Evolutionary conservation across 30 jellyfish, hydroid and myxozoan genomes (phyloP), one percentile per base, ranked within the genome.

Genomic region (Cassiopea xamachana): DNA sequence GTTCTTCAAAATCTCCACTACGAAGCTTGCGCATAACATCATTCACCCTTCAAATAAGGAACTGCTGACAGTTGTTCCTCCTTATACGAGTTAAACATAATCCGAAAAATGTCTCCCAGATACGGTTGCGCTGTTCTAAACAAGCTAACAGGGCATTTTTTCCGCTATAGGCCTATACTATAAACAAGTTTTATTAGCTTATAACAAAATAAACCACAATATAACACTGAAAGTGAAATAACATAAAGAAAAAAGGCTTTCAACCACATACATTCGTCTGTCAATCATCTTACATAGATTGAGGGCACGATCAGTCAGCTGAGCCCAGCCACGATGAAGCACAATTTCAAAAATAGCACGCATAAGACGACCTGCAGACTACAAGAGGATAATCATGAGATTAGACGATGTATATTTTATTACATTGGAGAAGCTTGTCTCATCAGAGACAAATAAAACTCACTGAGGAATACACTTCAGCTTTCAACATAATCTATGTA

Each of bases 271-370:
- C 99, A 97, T 97, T 75, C 99, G 75, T 49, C 88, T 97, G 91
- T 97, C 98, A 61, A 97, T 84, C 99, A 97, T 97, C 89, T 97
- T 97, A 90, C 98, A 97, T 15, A 97, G 92, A 82, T 93, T 94
- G 58, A 93, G 87, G 48, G 97, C 95, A 70, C 98, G 90, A 83
- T 97, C 99, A 8, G 98, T 89, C 81, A 93, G 91, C 87, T 97
- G 98, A 14, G 99, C 99, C 99, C 99, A 97, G 45, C 99, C 99
- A 47, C 99, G 92, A 80, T 92, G 98, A 18, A 90, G 86, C 70
- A 98, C 91, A n/a, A 97, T 97, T 69, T 97, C 99, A 70, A 92
- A 97, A 39, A 97, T 97, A 16, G 99, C 99, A 2, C 99, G 87
- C 96, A 97, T 83, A 39, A 97, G 96, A 27, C 99, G 96, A 15